Evolutionary conservation across 2,113 vertebrate genomes (phyloP).

Genomic region (Pollachius pollachius): DNA sequence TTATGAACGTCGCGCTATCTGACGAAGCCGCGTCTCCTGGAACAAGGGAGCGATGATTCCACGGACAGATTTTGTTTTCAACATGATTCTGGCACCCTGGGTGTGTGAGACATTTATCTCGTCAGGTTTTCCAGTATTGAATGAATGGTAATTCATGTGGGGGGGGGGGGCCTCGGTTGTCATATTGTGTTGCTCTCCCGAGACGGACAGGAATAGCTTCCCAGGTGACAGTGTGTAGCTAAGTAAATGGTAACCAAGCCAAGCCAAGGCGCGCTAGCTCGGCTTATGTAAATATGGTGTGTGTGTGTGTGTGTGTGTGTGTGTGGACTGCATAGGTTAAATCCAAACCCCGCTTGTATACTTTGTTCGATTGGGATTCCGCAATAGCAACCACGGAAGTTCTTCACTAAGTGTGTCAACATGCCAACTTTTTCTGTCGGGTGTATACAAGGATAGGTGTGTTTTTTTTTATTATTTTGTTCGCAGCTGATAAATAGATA

Average conservation of each 20-base stretch:
- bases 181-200: conserved; percentile 48
- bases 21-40: not conserved
- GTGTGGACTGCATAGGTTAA: conserved; percentile 18
- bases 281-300: conserved; percentile 44
- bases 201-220: conserved; percentile 57
- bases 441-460: conserved; percentile 44
- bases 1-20: too few species aligned
- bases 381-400: conserved; percentile 55
- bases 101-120: conserved; percentile 15
- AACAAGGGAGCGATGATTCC: conserved; percentile 2
- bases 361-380: conserved; percentile 16
- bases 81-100: conserved; percentile 14
- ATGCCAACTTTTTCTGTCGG: conserved; percentile 40
- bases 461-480: conserved; percentile 22
- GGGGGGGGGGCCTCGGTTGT: conserved; percentile 51
- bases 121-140: conserved; percentile 23
- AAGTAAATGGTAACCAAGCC: conserved; percentile 65
- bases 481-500: conserved; percentile 66
- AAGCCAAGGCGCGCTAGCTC: conserved; percentile 46
- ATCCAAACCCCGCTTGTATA: conserved; percentile 1
- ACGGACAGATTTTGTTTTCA: conserved; percentile 18
- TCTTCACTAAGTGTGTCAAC: conserved; percentile 33
- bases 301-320: conserved; percentile 4
- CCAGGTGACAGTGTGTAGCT: conserved; percentile 58
- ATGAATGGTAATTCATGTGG: conserved; percentile 44